Percentiles rank a stretch among this genome's conserved stretches.
Evolutionary conservation across 2,797 vertebrate species (phyloP).

Genomic region (Sebastes oblongus): DNA sequence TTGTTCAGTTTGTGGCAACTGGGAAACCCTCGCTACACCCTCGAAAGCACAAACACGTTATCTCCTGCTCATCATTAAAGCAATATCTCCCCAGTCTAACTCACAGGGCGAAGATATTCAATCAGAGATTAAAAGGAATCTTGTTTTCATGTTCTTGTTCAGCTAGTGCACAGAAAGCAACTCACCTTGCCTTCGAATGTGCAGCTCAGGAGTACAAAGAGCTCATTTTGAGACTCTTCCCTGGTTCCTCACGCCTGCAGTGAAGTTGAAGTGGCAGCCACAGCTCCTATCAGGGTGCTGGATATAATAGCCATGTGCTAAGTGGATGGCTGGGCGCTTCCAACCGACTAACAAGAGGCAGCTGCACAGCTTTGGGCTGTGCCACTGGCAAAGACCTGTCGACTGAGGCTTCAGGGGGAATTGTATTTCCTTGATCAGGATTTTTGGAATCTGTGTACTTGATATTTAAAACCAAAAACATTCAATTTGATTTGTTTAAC

Average conservation of each 20-base stretch:
- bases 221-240: conserved; percentile 10
- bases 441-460: conserved; percentile 4
- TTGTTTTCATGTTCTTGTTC: conserved; percentile 8
- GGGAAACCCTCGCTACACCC: background rate
- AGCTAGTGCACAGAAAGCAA: conserved; percentile 1
- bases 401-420: conserved; percentile 8
- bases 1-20: background rate
- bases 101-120: background rate
- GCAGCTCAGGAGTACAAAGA: conserved; percentile 13
- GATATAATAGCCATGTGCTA: conserved; percentile 42
- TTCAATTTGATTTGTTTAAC: background rate
- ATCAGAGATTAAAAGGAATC: background rate
- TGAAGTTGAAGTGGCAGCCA: conserved; percentile 36
- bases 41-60: background rate
- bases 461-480: background rate
- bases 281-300: conserved; percentile 31
- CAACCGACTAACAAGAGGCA: conserved; percentile 34
- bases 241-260: conserved; percentile 29
- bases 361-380: conserved; percentile 21
- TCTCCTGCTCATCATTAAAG: background rate
- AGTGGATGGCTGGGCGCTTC: conserved; percentile 32
- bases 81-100: background rate
- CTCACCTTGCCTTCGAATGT: background rate
- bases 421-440: conserved; percentile 8
- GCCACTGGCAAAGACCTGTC: conserved; percentile 13